These are phyloP conservation scores for Nesidiocoris tenuis DNA, from an alignment of 2,888 invertebrate genomes.

Conservation along the genomic window DNA sequence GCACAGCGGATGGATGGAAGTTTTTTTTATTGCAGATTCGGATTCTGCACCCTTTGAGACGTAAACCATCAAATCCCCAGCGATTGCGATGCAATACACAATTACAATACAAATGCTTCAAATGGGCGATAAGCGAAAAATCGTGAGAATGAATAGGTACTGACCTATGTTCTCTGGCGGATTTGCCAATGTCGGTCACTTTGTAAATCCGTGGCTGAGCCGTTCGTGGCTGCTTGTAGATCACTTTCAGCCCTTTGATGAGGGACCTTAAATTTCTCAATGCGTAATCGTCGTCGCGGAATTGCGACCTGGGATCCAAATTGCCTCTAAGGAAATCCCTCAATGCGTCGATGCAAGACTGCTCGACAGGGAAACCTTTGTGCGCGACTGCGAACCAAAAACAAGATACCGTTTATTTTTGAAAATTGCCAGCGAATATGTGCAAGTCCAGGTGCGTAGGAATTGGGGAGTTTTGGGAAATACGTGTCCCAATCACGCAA, in stretches of 20 bases:
- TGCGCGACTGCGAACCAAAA: constrained; percentile 64
- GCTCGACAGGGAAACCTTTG: constrained; percentile 69
- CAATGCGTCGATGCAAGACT: constrained; percentile 37
- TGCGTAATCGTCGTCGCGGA: background rate
- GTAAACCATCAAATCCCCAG: too few relatives aligned
- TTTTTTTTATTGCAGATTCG: too few relatives aligned
- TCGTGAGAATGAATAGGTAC: constrained; percentile 53
- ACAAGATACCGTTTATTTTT: too few relatives aligned
- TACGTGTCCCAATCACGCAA: too few relatives aligned
- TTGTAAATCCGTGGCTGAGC: constrained; percentile 54
- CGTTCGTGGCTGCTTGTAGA: constrained; percentile 56
- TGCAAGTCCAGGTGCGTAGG: too few relatives aligned
- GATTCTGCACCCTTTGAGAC: too few relatives aligned
- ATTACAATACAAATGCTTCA: too few relatives aligned
- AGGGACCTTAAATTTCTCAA: constrained; percentile 53
- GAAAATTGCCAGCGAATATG: too few relatives aligned
- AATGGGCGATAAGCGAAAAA: too few relatives aligned
- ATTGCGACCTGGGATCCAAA: background rate
- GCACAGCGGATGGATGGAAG: too few relatives aligned
- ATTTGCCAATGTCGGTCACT: constrained; percentile 56
- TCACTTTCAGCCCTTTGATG: constrained; percentile 58
- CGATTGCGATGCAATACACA: too few relatives aligned
- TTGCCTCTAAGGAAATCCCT: background rate
- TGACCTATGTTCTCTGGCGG: constrained; percentile 50
- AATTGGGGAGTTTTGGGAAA: too few relatives aligned